phyloP scores from a whole-genome alignment of 2,888 invertebrate genomes.

The Amaurobius ferox region DNA sequence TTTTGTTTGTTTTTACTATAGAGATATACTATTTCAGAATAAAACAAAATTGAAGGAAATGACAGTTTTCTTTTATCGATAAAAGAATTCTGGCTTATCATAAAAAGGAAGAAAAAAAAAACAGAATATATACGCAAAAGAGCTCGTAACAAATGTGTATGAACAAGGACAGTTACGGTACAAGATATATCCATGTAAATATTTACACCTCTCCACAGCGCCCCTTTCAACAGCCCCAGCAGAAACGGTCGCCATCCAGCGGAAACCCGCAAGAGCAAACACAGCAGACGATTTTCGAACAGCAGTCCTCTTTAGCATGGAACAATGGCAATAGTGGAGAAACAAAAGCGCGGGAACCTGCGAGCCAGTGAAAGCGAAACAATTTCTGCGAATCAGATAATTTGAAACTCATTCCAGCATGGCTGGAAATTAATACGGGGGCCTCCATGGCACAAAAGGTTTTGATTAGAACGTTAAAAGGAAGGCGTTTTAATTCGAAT shows the following conservation, averaged over 20 bases:
- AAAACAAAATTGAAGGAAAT: too few species aligned
- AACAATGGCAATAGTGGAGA: conserved; percentile 3
- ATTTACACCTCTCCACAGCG: conserved; percentile 2
- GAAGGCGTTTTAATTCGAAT: conserved; percentile 23
- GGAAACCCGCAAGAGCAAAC: conserved; percentile 23
- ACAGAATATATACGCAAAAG: too few species aligned
- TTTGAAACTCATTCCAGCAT: background rate
- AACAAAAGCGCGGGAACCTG: conserved; percentile 12
- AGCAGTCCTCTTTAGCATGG: background rate
- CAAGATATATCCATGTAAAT: conserved; percentile 15
- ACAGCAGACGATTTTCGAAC: conserved; percentile 7
- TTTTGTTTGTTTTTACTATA: too few species aligned
- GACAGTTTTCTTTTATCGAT: too few species aligned
- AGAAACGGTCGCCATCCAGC: background rate
- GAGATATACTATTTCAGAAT: too few species aligned
- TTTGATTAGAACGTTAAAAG: conserved; percentile 11
- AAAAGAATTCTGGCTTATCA: too few species aligned
- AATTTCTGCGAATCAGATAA: conserved; percentile 17
- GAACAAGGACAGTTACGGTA: background rate
- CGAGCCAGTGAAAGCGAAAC: conserved; percentile 13
- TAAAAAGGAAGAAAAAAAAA: too few species aligned
- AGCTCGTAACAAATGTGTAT: too few species aligned
- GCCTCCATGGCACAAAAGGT: background rate
- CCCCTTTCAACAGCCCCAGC: background rate
- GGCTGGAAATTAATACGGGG: conserved; percentile 12